A percentile compares a stretch with the other conserved stretches of the same genome.
Conservation (phyloP, 2,113 vertebrate genomes). For the Burhinus oedicnemus region DNA sequence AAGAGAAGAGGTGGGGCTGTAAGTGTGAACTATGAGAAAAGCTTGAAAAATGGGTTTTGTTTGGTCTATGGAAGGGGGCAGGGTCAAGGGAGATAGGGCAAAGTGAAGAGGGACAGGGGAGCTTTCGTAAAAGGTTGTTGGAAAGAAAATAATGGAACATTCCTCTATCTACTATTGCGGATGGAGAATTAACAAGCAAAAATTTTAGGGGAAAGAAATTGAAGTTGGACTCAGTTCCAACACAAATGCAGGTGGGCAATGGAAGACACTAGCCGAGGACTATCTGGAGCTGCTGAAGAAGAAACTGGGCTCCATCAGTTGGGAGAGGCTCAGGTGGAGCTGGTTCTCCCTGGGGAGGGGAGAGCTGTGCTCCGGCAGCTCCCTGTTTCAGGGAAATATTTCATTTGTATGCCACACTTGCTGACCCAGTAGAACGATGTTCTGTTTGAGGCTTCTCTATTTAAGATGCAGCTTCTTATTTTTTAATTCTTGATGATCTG, state of each 20-base stretch:
- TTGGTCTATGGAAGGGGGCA: not conserved
- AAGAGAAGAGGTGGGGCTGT: accelerated
- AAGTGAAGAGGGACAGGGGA: accelerated
- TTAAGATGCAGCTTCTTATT: not conserved
- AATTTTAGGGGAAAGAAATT: not conserved
- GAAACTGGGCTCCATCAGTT: not conserved
- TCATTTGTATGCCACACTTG: not conserved
- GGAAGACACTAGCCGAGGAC: not conserved
- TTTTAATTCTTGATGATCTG: not conserved
- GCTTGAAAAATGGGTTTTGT: not conserved
- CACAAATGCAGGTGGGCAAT: not conserved
- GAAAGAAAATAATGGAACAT: not conserved
- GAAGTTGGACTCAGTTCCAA: accelerated
- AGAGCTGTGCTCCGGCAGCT: not conserved
- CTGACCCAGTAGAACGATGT: not conserved
- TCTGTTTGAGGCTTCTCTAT: not conserved
- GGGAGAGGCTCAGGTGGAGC: not conserved
- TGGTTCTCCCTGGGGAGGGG: not conserved
- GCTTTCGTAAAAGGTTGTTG: not conserved
- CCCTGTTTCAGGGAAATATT: not conserved
- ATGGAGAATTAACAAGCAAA: not conserved
- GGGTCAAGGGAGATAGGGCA: not conserved
- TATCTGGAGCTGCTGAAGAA: not conserved
- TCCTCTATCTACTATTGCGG: accelerated
- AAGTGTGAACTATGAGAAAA: not conserved